These are phyloP conservation scores for Altica lythri DNA, from an alignment of 2,888 invertebrate genomes.

Conservation along the genomic window DNA sequence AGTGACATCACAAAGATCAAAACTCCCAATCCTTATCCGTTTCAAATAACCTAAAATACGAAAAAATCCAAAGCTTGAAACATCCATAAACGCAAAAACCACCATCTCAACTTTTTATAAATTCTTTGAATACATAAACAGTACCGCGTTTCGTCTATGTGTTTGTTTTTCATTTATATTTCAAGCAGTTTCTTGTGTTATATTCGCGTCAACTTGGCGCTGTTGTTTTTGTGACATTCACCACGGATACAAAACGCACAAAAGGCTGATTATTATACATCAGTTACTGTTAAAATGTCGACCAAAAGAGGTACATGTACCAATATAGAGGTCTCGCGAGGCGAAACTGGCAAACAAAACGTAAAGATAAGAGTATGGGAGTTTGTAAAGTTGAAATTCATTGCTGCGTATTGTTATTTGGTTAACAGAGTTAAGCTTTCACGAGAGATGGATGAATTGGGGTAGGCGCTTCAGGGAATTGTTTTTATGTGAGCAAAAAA, in stretches of 20 bases:
- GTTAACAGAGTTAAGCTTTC: not conserved
- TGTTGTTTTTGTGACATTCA: constrained; percentile 1
- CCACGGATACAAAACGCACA: not conserved
- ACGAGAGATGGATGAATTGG: constrained; percentile 1
- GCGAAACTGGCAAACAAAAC: constrained; percentile 2
- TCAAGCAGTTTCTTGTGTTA: constrained; percentile 10
- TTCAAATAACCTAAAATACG: too few relatives aligned
- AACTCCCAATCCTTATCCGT: too few relatives aligned
- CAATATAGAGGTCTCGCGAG: not conserved
- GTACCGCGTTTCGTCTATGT: constrained; percentile 6
- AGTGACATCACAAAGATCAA: too few relatives aligned
- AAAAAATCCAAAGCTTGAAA: too few relatives aligned
- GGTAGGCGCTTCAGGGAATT: too few relatives aligned
- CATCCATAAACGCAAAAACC: not conserved
- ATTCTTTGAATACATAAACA: constrained; percentile 21
- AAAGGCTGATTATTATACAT: constrained; percentile 7
- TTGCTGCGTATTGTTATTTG: not conserved
- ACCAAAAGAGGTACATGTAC: not conserved
- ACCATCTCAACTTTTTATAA: not conserved
- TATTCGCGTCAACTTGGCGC: not conserved
- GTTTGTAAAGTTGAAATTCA: not conserved
- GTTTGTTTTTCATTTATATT: constrained; percentile 19
- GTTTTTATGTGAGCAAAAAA: too few relatives aligned
- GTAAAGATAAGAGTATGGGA: not conserved
- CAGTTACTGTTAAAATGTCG: not conserved